phyloP scores from a whole-genome alignment of 2,888 invertebrate species.

The Drosophila leonis region DNA sequence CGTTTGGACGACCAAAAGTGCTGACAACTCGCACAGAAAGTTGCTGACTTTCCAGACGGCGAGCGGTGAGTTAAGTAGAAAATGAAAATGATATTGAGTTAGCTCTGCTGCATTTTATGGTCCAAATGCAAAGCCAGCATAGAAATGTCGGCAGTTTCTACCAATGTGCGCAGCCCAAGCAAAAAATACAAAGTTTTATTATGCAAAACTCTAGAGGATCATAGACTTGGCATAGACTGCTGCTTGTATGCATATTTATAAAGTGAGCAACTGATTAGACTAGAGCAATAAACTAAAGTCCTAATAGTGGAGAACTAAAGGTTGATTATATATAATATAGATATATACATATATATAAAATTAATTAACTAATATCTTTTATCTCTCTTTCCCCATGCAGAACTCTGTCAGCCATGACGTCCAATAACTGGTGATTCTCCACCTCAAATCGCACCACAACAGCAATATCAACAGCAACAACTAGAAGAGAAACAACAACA shows the following conservation, averaged over 20 bases:
- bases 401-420: constrained; percentile 36
- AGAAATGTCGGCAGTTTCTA: constrained; percentile 32
- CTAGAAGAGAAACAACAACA: constrained; percentile 18
- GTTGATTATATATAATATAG: not conserved
- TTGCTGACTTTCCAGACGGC: constrained; percentile 75
- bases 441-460: constrained; percentile 21
- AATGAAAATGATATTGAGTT: constrained; percentile 53
- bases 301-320: not conserved
- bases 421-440: constrained; percentile 46
- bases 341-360: not conserved
- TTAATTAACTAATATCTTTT: not conserved
- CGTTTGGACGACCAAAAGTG: constrained; percentile 63
- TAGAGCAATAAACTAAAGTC: too few relatives aligned
- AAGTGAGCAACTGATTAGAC: not conserved
- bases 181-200: constrained; percentile 38
- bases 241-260: constrained; percentile 19
- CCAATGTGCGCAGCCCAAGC: constrained; percentile 41
- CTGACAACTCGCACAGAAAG: constrained; percentile 75
- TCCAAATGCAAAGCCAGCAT: constrained; percentile 28
- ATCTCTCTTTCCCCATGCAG: constrained; percentile 13
- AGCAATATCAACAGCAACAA: constrained; percentile 21
- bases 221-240: constrained; percentile 23
- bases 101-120: constrained; percentile 53
- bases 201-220: constrained; percentile 53
- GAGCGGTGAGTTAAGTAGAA: constrained; percentile 43